Percentiles rank a stretch among this genome's conserved stretches.
These are phyloP conservation scores for Phataginus tetradactyla DNA, from an alignment of 2,797 vertebrate genomes.

Conservation along the genomic window DNA sequence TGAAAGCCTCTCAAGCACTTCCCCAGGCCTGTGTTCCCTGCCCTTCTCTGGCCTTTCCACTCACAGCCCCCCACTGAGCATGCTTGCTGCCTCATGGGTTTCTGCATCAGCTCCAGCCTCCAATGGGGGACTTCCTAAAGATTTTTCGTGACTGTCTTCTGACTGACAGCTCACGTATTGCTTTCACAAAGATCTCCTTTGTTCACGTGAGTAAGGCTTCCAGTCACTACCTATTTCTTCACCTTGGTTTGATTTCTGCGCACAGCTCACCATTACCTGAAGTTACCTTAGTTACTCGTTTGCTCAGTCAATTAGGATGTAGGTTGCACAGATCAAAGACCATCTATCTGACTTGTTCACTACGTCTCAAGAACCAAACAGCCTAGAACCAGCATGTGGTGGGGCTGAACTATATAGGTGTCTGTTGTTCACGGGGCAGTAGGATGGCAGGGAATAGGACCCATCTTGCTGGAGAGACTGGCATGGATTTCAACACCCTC, in stretches of 20 bases:
- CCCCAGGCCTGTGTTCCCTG: rapidly evolving
- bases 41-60: background rate
- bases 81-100: background rate
- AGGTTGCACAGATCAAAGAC: background rate
- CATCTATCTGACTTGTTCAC: background rate
- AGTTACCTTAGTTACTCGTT: background rate
- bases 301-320: background rate
- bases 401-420: background rate
- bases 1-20: background rate
- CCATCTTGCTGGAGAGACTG: background rate
- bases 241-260: background rate
- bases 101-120: background rate
- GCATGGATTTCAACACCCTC: background rate
- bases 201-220: background rate
- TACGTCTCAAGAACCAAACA: background rate
- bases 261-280: background rate
- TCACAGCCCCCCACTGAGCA: rapidly evolving
- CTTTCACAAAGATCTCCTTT: background rate
- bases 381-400: background rate
- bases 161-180: background rate
- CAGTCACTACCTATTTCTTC: background rate
- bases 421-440: background rate
- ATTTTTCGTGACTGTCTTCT: background rate
- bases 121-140: too few relatives aligned
- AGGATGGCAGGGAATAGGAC: background rate